Conservation (phyloP, 2,797 vertebrate species). For the Malurus splendens region DNA sequence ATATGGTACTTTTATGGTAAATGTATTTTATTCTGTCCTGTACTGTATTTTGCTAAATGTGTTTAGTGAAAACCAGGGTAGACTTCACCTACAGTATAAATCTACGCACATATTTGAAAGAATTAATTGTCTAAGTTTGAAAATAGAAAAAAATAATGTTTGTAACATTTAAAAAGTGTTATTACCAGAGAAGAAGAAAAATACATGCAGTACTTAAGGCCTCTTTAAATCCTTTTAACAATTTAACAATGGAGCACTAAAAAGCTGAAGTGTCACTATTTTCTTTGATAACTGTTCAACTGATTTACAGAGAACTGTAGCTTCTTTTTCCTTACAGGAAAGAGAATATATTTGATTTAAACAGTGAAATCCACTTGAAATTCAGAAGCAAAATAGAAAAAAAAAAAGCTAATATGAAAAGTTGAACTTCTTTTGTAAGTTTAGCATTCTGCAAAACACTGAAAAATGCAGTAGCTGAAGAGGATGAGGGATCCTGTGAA, state of each 20-base stretch:
- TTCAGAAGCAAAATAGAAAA: background rate
- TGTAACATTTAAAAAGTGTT: background rate
- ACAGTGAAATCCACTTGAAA: background rate
- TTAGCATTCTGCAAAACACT: background rate
- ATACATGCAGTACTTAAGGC: background rate
- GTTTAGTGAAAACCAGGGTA: background rate
- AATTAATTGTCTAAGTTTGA: background rate
- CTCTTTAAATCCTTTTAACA: background rate
- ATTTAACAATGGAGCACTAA: background rate
- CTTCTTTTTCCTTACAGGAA: background rate
- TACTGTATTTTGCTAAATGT: background rate
- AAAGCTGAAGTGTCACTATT: background rate
- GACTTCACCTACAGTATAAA: background rate
- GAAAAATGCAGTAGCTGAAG: background rate
- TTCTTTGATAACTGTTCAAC: background rate
- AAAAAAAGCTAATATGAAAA: background rate
- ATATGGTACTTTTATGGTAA: background rate
- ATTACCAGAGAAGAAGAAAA: background rate
- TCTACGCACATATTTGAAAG: background rate
- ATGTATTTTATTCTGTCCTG: background rate
- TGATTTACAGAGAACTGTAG: background rate
- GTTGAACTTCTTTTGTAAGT: background rate
- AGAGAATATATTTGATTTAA: background rate
- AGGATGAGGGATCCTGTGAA: background rate
- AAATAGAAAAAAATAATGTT: background rate